These are phyloP conservation scores for Lycocerus yunnanus DNA, from an alignment of 2,888 invertebrate species.

Conservation along the genomic window DNA sequence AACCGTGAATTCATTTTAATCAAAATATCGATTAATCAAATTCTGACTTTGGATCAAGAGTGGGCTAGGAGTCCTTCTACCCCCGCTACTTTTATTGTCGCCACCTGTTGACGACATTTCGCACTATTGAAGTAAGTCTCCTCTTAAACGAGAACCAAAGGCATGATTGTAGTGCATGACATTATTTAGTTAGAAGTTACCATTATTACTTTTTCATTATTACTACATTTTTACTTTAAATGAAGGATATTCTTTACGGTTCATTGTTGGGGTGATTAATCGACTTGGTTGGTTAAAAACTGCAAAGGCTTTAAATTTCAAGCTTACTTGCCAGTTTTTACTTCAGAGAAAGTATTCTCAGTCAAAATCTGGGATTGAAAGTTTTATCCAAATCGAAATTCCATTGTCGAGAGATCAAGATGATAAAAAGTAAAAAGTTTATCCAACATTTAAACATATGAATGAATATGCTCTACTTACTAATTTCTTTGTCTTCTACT, in stretches of 20 bases:
- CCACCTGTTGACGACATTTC: no score
- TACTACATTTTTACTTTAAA: neutral
- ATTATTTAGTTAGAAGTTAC: neutral
- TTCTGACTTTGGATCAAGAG: no score
- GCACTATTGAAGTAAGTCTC: no score
- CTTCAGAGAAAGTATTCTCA: neutral
- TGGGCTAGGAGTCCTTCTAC: no score
- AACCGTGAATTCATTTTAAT: no score
- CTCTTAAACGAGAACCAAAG: neutral
- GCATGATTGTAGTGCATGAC: neutral
- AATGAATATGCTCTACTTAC: conserved; percentile 25
- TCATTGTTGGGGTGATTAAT: neutral
- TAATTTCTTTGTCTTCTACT: conserved; percentile 15
- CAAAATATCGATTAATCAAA: no score
- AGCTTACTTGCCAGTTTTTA: neutral
- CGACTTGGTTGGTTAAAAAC: neutral
- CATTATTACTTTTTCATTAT: neutral
- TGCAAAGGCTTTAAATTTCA: neutral
- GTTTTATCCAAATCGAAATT: neutral
- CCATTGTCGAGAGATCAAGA: neutral
- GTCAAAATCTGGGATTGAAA: neutral
- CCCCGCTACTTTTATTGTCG: no score
- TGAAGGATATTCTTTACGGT: neutral
- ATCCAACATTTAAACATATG: conserved; percentile 6
- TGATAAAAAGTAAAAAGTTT: neutral